A percentile compares a stretch with the other conserved stretches of the same genome.
Evolutionary conservation across 2,888 invertebrate genomes (phyloP).

Genomic region (Empis livida): DNA sequence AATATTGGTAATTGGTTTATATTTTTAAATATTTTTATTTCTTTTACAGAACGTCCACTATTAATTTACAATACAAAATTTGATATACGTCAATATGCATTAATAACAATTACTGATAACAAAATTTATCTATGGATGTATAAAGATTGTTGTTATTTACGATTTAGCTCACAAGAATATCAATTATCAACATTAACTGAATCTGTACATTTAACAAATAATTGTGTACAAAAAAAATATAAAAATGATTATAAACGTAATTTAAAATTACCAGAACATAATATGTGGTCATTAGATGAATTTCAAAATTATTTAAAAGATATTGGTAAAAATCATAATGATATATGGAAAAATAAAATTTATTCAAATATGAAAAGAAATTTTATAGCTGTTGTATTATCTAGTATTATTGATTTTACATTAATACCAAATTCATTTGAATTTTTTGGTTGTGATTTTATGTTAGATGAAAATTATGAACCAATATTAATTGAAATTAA

Average conservation of each 20-base stretch:
- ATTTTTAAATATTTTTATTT: too few species aligned
- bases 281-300: constrained; percentile 73
- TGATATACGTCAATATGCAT: constrained; percentile 81
- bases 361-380: constrained; percentile 77
- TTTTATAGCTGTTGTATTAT: constrained; percentile 61
- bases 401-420: constrained; percentile 60
- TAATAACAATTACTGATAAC: constrained; percentile 53
- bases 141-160: constrained; percentile 60
- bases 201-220: constrained; percentile 77
- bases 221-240: constrained; percentile 72
- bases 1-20: too few species aligned
- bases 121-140: constrained; percentile 80
- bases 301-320: constrained; percentile 50
- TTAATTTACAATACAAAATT: constrained; percentile 78
- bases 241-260: constrained; percentile 36
- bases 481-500: constrained; percentile 92
- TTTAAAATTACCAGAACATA: constrained; percentile 52
- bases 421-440: constrained; percentile 68
- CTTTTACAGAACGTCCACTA: constrained; percentile 55
- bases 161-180: constrained; percentile 77
- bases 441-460: constrained; percentile 85
- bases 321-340: constrained; percentile 28
- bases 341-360: constrained; percentile 57
- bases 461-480: constrained; percentile 68
- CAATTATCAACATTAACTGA: constrained; percentile 66